Evolutionary conservation across 2,797 vertebrate genomes (phyloP).

Genomic region (Etheostoma nigrum): DNA sequence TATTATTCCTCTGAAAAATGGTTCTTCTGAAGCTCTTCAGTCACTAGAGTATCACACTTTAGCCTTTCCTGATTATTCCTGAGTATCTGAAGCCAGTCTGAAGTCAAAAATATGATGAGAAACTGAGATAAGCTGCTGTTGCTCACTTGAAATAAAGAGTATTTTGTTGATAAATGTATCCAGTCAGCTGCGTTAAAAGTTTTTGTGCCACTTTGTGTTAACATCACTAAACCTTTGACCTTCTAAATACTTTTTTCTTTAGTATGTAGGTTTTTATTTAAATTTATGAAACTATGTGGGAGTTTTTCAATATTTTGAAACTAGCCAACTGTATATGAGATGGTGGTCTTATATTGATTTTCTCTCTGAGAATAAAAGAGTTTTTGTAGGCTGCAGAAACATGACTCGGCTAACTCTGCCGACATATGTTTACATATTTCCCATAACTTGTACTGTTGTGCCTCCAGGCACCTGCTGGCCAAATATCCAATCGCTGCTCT

Average conservation of each 20-base stretch:
- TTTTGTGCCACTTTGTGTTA: background rate
- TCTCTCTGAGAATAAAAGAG: slow-evolving; percentile 5
- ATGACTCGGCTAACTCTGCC: slow-evolving; percentile 26
- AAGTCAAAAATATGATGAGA: background rate
- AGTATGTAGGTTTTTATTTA: slow-evolving; percentile 1
- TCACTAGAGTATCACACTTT: background rate
- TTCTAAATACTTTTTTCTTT: background rate
- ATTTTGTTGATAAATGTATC: background rate
- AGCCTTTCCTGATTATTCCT: background rate
- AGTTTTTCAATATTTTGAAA: slow-evolving; percentile 20
- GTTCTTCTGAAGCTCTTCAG: background rate
- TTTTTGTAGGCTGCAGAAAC: slow-evolving; percentile 17
- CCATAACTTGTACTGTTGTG: slow-evolving; percentile 57
- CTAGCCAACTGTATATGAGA: slow-evolving; percentile 6
- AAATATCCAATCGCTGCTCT: slow-evolving; percentile 27
- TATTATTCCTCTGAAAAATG: background rate
- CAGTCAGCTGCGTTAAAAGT: background rate
- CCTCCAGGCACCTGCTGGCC: slow-evolving; percentile 51
- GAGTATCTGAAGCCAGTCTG: slow-evolving; percentile 1
- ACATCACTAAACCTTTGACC: slow-evolving; percentile 16
- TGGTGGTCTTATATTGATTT: slow-evolving; percentile 39
- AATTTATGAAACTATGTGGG: slow-evolving; percentile 32
- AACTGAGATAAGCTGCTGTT: slow-evolving; percentile 2
- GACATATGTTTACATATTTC: slow-evolving; percentile 73
- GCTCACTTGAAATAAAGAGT: background rate